A percentile compares a stretch with the other conserved stretches of the same genome.
Conservation (phyloP, 2,797 vertebrate genomes). For the Microctenopoma steveboyesi region DNA sequence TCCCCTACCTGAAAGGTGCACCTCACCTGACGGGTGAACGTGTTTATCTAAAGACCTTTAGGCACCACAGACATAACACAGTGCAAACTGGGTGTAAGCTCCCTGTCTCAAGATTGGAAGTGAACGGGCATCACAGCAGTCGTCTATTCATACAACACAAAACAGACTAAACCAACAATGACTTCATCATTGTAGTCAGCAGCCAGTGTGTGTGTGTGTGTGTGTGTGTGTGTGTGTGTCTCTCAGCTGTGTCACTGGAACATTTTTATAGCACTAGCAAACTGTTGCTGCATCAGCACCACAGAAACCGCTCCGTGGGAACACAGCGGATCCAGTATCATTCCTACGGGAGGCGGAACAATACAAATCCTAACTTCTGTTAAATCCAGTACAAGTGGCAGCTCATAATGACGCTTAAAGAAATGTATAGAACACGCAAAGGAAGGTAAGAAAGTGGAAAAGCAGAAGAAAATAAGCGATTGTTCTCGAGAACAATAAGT, state of each 20-base stretch:
- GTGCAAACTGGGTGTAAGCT: constrained; percentile 34
- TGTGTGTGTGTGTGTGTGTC: constrained; percentile 31
- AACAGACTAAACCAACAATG: constrained; percentile 61
- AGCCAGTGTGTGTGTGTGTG: constrained; percentile 39
- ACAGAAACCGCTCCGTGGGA: constrained; percentile 57
- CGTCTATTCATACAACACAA: constrained; percentile 52
- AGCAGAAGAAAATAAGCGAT: constrained; percentile 43
- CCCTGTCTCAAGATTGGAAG: constrained; percentile 31
- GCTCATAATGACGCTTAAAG: not conserved
- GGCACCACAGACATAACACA: constrained; percentile 46
- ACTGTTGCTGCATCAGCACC: constrained; percentile 66
- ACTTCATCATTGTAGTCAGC: constrained; percentile 55
- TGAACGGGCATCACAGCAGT: constrained; percentile 54
- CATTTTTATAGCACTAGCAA: constrained; percentile 56
- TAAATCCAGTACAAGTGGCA: constrained; percentile 9
- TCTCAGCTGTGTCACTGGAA: constrained; percentile 50
- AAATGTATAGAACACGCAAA: constrained; percentile 18
- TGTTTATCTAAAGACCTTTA: constrained; percentile 17
- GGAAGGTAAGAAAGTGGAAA: constrained; percentile 14
- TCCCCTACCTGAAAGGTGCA: not conserved
- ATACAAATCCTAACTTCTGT: constrained; percentile 15
- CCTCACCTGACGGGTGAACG: constrained; percentile 4
- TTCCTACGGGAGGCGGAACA: constrained; percentile 16
- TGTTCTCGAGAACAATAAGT: constrained; percentile 53
- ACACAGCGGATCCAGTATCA: constrained; percentile 34